A percentile compares a stretch with the other conserved stretches of the same genome.
Evolutionary conservation across 2,113 vertebrate species (phyloP).

Genomic region (Aptenodytes forsteri): DNA sequence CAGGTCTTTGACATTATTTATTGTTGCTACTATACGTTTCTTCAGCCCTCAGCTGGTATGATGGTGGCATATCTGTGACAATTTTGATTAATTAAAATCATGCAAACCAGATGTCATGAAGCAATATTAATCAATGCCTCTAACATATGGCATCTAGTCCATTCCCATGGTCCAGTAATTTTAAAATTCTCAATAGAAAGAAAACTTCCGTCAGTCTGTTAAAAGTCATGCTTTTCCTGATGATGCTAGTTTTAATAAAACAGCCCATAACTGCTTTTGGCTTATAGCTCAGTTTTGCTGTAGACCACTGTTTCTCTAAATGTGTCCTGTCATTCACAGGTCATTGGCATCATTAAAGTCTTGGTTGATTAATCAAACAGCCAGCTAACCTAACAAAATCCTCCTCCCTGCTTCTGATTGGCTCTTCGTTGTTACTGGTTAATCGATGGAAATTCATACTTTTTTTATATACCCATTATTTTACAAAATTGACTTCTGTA

Average conservation of each 20-base stretch:
- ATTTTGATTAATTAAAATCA: background rate
- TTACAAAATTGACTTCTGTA: background rate
- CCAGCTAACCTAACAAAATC: background rate
- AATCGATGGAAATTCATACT: background rate
- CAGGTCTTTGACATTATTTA: background rate
- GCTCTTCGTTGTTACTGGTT: background rate
- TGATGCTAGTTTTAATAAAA: background rate
- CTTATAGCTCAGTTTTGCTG: background rate
- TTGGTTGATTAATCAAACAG: background rate
- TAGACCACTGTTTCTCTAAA: background rate
- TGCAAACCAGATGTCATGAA: background rate
- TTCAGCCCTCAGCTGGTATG: background rate
- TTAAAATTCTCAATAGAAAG: background rate
- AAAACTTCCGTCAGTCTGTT: background rate
- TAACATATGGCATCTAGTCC: background rate
- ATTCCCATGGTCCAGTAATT: background rate
- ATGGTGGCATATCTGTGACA: background rate
- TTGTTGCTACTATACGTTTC: fast-evolving
- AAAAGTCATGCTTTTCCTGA: background rate
- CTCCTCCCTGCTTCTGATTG: background rate
- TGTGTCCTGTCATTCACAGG: background rate
- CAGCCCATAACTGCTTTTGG: background rate
- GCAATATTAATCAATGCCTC: background rate
- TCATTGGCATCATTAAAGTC: background rate
- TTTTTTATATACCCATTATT: background rate